Percentiles rank a stretch among this genome's conserved stretches.
phyloP scores from a whole-genome alignment of 2,888 invertebrate species.

The Ormyrus thymus region DNA sequence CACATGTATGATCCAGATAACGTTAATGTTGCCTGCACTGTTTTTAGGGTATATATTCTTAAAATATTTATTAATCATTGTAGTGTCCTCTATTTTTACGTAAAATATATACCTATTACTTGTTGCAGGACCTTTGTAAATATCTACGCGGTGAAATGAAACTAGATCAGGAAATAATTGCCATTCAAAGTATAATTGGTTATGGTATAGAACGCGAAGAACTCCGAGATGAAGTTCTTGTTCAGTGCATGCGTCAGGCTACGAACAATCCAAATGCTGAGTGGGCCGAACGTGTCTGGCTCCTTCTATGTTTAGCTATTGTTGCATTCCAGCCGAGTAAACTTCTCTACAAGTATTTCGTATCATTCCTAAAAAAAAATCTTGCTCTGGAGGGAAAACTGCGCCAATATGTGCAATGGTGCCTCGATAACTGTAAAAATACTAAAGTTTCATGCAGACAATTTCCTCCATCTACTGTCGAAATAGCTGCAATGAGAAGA shows the following conservation, averaged over 20 bases:
- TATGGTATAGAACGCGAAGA: constrained; percentile 94
- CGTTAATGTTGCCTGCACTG: constrained; percentile 89
- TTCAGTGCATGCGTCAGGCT: constrained; percentile 91
- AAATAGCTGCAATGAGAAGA: constrained; percentile 94
- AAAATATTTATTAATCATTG: no score
- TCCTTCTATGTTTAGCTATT: constrained; percentile 90
- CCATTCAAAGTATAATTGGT: constrained; percentile 89
- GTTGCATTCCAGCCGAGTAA: constrained; percentile 95
- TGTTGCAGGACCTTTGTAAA: constrained; percentile 87
- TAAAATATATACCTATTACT: not conserved
- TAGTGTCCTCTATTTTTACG: not conserved
- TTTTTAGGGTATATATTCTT: constrained; percentile 85
- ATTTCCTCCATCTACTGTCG: constrained; percentile 92
- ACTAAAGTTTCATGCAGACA: constrained; percentile 88
- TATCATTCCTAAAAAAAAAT: constrained; percentile 85
- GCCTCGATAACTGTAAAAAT: constrained; percentile 93
- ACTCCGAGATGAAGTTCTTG: constrained; percentile 92
- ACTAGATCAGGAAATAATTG: constrained; percentile 86
- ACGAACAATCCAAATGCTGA: constrained; percentile 92
- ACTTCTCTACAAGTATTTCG: constrained; percentile 86
- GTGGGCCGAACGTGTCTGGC: constrained; percentile 90
- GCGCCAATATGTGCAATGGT: constrained; percentile 94
- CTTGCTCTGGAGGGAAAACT: constrained; percentile 82
- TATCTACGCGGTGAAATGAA: constrained; percentile 93
- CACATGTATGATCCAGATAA: constrained; percentile 97